Evolutionary conservation across 2,888 invertebrate genomes (phyloP).

Genomic region (Papilio elwesi): DNA sequence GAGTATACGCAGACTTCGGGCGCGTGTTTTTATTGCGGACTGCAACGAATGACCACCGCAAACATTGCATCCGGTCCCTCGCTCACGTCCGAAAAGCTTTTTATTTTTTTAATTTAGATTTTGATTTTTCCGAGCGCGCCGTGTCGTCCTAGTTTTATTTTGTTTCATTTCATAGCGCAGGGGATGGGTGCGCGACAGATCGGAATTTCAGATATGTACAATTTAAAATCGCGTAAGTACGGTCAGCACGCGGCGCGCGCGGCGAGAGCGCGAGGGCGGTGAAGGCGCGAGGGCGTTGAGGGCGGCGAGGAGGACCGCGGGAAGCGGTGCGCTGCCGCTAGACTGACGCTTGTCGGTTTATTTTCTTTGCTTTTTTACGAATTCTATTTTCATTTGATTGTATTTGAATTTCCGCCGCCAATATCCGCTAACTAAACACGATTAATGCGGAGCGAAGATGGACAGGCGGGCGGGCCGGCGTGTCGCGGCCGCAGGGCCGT

Average conservation of each 20-base stretch:
- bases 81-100: constrained; percentile 71
- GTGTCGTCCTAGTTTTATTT: constrained; percentile 81
- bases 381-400: constrained; percentile 85
- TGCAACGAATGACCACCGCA: constrained; percentile 82
- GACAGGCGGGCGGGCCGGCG: constrained; percentile 73
- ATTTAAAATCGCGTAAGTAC: constrained; percentile 84
- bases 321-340: constrained; percentile 67
- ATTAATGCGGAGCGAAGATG: constrained; percentile 82
- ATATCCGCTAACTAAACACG: constrained; percentile 85
- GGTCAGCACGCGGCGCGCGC: constrained; percentile 68
- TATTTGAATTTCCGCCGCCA: constrained; percentile 84
- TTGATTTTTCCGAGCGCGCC: constrained; percentile 81
- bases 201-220: constrained; percentile 85
- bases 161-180: constrained; percentile 83
- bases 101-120: constrained; percentile 84
- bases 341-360: constrained; percentile 84
- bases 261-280: constrained; percentile 55
- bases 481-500: constrained; percentile 55
- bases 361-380: constrained; percentile 83
- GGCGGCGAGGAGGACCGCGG: constrained; percentile 55
- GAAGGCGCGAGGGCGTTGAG: constrained; percentile 59
- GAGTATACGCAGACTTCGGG: constrained; percentile 70
- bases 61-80: constrained; percentile 80
- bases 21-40: constrained; percentile 81
- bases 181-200: constrained; percentile 83